Conservation (phyloP, 2,797 vertebrate species). For the Eupleurogrammus muticus region DNA sequence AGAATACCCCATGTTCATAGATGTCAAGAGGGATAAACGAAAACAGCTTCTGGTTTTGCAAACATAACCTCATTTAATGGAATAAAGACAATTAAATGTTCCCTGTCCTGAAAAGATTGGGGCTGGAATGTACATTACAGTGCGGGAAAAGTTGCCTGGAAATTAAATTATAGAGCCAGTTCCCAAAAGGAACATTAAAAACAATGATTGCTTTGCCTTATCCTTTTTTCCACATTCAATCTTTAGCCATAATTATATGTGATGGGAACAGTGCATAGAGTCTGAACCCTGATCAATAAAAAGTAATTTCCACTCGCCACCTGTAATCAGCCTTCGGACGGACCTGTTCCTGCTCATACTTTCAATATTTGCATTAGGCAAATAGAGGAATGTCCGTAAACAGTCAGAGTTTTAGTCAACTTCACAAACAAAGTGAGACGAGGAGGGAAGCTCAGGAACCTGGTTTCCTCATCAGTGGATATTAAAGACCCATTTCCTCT, state of each 20-base stretch:
- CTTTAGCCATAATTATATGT: conserved; percentile 9
- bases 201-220: background rate
- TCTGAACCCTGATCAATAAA: conserved; percentile 50
- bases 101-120: no score
- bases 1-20: background rate
- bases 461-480: conserved; percentile 36
- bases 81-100: background rate
- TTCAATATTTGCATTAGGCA: conserved; percentile 2
- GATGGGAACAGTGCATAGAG: conserved; percentile 20
- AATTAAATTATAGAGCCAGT: background rate
- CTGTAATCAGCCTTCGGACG: conserved; percentile 48
- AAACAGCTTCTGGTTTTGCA: background rate
- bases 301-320: conserved; percentile 46
- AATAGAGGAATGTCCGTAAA: background rate
- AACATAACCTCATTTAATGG: background rate
- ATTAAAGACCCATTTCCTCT: conserved; percentile 59
- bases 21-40: background rate
- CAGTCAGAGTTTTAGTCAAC: background rate
- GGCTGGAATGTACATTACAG: background rate
- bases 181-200: background rate
- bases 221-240: conserved; percentile 12
- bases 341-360: conserved; percentile 20
- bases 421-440: background rate
- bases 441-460: background rate
- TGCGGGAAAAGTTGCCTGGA: background rate